Conservation (phyloP, 1,140 invertebrate genomes). For the Drosophila kanapiae region DNA sequence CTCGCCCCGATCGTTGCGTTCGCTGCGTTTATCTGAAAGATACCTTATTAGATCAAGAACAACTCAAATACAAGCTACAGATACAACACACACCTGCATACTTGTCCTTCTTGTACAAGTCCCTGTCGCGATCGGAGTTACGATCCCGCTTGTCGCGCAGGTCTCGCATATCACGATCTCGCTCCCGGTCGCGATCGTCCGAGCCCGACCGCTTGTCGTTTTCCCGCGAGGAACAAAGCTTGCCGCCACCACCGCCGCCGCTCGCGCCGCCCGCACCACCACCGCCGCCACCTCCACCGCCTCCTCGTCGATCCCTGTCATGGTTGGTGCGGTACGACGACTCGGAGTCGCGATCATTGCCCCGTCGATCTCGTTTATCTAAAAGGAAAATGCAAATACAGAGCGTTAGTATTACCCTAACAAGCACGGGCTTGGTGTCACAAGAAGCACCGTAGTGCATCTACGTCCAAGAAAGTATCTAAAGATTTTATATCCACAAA, state of each 20-base stretch:
- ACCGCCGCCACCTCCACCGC: constrained; percentile 86
- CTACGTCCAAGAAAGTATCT: too few relatives aligned
- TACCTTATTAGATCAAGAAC: too few relatives aligned
- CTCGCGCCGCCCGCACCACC: constrained; percentile 52
- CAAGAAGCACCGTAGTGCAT: too few relatives aligned
- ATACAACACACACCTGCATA: constrained; percentile 88
- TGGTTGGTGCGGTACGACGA: constrained; percentile 92
- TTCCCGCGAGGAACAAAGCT: constrained; percentile 79
- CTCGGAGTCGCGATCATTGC: constrained; percentile 90
- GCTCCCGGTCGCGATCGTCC: constrained; percentile 81
- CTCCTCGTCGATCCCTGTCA: constrained; percentile 88
- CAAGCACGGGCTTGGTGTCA: too few relatives aligned
- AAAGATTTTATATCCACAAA: too few relatives aligned
- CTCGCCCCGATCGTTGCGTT: constrained; percentile 87
- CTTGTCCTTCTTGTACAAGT: constrained; percentile 95
- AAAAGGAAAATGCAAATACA: constrained; percentile 11
- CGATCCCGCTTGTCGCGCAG: constrained; percentile 81
- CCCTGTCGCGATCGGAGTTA: constrained; percentile 92
- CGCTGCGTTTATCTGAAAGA: constrained; percentile 85
- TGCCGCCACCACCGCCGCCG: constrained; percentile 57
- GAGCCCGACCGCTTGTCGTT: constrained; percentile 83
- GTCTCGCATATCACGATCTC: constrained; percentile 78
- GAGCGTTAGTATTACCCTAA: too few relatives aligned
- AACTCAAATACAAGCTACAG: too few relatives aligned
- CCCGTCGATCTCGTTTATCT: constrained; percentile 91